Conservation (phyloP, 2,888 invertebrate species). For the Deroplatys truncata region DNA sequence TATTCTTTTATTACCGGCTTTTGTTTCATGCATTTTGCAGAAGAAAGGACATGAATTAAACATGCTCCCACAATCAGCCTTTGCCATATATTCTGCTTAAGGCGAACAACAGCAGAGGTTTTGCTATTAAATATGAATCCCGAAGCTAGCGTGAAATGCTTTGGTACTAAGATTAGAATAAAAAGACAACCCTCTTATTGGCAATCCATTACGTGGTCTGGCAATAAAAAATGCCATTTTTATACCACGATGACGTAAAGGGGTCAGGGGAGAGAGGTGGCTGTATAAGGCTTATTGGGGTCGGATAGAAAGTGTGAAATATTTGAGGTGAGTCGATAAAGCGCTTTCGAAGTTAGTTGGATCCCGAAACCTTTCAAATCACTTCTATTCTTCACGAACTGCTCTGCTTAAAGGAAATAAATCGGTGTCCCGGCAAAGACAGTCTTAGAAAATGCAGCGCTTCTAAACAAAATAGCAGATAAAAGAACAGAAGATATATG, state of each 20-base stretch:
- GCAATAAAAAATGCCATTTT: not conserved
- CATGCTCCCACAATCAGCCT: not conserved
- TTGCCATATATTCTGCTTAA: not conserved
- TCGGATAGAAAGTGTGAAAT: not conserved
- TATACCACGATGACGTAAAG: not conserved
- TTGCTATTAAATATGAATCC: not conserved
- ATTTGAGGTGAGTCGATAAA: not conserved
- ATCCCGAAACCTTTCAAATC: not conserved
- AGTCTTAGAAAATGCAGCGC: too few species aligned
- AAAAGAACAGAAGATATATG: too few species aligned
- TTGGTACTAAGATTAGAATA: not conserved
- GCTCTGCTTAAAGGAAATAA: not conserved
- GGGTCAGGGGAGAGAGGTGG: not conserved
- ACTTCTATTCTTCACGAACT: not conserved
- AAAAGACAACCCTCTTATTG: not conserved
- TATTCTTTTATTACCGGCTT: too few species aligned
- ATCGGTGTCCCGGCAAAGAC: not conserved
- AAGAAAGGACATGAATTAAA: not conserved
- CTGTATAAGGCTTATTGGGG: not conserved
- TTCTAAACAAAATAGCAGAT: too few species aligned
- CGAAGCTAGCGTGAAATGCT: not conserved
- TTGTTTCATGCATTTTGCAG: not conserved
- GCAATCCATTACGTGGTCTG: not conserved
- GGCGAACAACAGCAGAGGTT: not conserved
- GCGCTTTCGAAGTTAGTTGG: not conserved